Evolutionary conservation across 1,140 invertebrate species (phyloP), one percentile per base, ranked within the genome.

Genomic region (Aporrectodea caliginosa): DNA sequence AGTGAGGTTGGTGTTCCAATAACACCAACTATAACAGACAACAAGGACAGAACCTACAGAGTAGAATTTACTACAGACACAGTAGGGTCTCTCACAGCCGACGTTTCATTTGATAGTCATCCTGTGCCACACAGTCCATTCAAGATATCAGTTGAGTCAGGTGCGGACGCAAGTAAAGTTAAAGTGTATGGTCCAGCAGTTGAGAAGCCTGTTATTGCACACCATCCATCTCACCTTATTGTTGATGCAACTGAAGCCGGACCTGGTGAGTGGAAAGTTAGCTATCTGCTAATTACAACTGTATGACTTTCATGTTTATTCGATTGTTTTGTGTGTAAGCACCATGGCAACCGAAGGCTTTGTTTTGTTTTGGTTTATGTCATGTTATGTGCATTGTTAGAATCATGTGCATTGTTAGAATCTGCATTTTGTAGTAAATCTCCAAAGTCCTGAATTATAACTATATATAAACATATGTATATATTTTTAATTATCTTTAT

Each of bases 11-110:
- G 92, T 2, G 89, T 87, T 69, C 88, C 93, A 82, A 89, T 95
- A n/a, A 93, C 93, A 1, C 89, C 94, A 69, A 90, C 92, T 33
- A 89, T 95, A 12, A 92, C 91, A 31, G 93, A 95, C 83, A 94
- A 94, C 84, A 91, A 93, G 70, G 93, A 95, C 87, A 93, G 91
- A 68, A 94, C 93, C 0, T 95, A 94, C 82, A 86, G 77, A 16
- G 82, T 88, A 43, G 85, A 87, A 75, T 89, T 88, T 79, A 84
- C 85, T 78, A 85, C 88, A n/a, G 84, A 86, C 32, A 88, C 90
- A 34, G 91, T 93, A 16, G 94, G 94, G 70, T 27, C 35, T 1
- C 29, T 76, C n/a, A 76, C 43, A 16, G 75, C 75, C 35, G n/a
- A 58, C 16, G 35, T 76, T 27, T 35, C 29, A 22, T 76, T 76